Conservation (phyloP, 2,113 vertebrate genomes). For the Henicopernis longicauda region DNA sequence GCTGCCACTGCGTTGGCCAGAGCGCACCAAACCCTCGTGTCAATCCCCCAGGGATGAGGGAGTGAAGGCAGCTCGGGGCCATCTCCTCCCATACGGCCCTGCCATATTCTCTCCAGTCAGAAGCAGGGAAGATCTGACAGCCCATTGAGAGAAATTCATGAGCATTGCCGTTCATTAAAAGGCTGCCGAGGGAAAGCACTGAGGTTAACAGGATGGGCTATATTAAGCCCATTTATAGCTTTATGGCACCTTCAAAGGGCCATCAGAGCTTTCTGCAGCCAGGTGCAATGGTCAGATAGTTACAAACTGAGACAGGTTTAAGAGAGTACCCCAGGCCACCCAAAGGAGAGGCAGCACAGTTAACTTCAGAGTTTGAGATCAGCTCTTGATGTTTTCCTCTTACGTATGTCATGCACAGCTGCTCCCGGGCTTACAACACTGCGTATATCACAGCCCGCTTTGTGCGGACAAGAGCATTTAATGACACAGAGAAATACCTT, state of each 20-base stretch:
- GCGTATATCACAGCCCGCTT: not conserved
- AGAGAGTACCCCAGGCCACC: not conserved
- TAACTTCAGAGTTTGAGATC: conserved; percentile 21
- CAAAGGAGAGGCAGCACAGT: not conserved
- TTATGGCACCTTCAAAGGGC: not conserved
- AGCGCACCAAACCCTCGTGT: accelerated
- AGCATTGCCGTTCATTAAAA: not conserved
- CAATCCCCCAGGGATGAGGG: not conserved
- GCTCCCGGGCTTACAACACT: not conserved
- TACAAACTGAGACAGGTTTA: not conserved
- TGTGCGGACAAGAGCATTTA: not conserved
- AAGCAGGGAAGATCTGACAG: not conserved
- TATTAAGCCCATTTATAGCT: conserved; percentile 6
- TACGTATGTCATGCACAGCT: not conserved
- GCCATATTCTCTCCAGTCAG: not conserved
- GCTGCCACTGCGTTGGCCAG: accelerated
- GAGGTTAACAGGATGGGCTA: not conserved
- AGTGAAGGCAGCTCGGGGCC: accelerated
- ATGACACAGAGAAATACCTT: conserved; percentile 28
- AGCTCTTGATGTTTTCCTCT: not conserved
- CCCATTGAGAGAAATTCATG: not conserved
- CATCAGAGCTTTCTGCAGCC: not conserved
- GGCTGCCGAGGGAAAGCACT: not conserved
- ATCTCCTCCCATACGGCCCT: accelerated
- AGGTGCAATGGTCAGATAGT: not conserved